Evolutionary conservation across 2,797 vertebrate genomes (phyloP), one percentile per base, ranked within the genome.

Genomic region (Falco concolor): DNA sequence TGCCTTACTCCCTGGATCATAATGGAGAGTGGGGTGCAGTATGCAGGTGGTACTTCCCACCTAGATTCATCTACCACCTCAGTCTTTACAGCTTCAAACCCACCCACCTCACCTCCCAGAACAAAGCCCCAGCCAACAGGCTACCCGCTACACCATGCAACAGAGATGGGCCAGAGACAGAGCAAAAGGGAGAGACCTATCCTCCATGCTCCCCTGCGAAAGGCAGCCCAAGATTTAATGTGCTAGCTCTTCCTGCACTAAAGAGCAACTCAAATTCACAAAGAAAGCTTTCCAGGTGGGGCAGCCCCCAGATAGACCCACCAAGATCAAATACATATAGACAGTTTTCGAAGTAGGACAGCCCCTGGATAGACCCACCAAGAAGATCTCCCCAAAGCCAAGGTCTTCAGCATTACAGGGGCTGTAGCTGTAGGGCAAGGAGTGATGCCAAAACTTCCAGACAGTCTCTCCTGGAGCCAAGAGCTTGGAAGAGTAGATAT

Each of bases 381-480:
- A 90, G 96, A 89, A 91, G 96, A 87, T 84, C 91, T 92, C 73
- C 64, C 87, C 69, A 86, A 87, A 91, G 87, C 89, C 92, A 83
- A 95, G 65, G 92, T 50, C 96, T 94, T 94, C 38, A 78, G 87
- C 50, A 77, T 70, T 89, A 54, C 81, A 42, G 78, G 77, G 28
- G 72, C 89, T 89, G 64, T 89, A 85, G 87, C 89, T 94, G 45
- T 69, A 92, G 89, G 89, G 78, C 73, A 84, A 69, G 69, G 89
- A 96, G 25, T 4, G 16, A 69, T 90, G 96, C 96, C 96, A 96
- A 27, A 86, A 83, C 84, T 96, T 96, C 79, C 96, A 97, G 96
- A 96, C 96, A 85, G 92, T 32, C 54, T 96, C 79, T 96, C 47
- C 34, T 73, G 89, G 69, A 95, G 96, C 96, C 96, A 97, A 92